Conservation (phyloP, 1,140 invertebrate genomes). For the Drosophila subobscura region DNA sequence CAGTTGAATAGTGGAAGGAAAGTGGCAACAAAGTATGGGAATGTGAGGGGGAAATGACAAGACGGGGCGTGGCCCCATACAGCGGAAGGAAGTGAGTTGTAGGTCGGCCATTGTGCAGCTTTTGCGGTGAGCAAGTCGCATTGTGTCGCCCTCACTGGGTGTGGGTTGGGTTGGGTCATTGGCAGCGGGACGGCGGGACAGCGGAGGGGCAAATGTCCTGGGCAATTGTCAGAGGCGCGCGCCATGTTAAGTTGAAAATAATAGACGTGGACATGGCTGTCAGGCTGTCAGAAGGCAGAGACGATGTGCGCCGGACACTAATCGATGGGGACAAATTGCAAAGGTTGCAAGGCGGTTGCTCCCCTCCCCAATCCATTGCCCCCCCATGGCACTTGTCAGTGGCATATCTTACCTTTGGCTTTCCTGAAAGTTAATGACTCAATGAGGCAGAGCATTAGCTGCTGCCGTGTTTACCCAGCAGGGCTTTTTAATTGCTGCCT, state of each 20-base stretch:
- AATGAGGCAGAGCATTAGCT: conserved; percentile 51
- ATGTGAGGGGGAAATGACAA: conserved; percentile 2
- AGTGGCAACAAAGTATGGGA: neutral
- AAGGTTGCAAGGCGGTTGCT: conserved; percentile 31
- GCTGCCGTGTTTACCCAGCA: conserved; percentile 42
- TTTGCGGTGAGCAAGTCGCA: conserved; percentile 65
- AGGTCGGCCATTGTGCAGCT: conserved; percentile 75
- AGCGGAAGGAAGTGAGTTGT: conserved; percentile 78
- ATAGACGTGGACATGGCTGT: conserved; percentile 77
- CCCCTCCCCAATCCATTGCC: neutral
- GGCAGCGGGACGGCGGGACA: conserved; percentile 8
- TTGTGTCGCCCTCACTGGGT: conserved; percentile 47
- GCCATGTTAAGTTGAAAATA: conserved; percentile 76
- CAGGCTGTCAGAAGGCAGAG: conserved; percentile 59
- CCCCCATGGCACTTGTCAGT: conserved; percentile 24
- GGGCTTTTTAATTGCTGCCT: conserved; percentile 71
- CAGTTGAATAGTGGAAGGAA: too few relatives aligned
- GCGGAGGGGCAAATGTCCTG: conserved; percentile 45
- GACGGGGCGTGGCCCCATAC: conserved; percentile 34
- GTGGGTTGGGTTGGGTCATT: too few relatives aligned
- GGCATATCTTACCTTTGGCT: conserved; percentile 46
- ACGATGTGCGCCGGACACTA: conserved; percentile 66
- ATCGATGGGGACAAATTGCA: conserved; percentile 72
- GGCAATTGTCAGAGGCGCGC: conserved; percentile 68
- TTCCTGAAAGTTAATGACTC: conserved; percentile 71